phyloP scores from a whole-genome alignment of 1,140 invertebrate genomes.

The Drosophila sturtevanti region DNA sequence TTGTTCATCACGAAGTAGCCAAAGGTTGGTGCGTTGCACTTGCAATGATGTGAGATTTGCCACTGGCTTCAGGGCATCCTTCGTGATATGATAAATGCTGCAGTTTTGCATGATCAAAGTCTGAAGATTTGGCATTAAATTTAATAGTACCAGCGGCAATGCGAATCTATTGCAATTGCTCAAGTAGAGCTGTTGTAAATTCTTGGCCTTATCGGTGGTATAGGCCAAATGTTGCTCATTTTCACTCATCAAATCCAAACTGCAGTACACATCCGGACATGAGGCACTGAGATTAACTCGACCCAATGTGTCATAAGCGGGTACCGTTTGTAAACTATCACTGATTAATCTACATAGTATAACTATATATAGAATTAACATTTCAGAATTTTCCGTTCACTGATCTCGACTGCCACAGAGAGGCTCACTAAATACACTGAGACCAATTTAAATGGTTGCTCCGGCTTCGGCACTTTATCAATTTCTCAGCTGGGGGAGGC shows the following conservation, averaged over 20 bases:
- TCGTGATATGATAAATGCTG: conserved; percentile 26
- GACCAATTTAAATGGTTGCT: conserved; percentile 7
- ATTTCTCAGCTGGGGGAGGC: not conserved
- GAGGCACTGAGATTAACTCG: conserved; percentile 33
- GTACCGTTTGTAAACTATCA: not conserved
- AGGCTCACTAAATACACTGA: conserved; percentile 36
- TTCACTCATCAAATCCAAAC: conserved; percentile 11
- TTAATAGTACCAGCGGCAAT: conserved; percentile 38
- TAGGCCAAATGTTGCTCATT: conserved; percentile 20
- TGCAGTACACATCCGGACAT: conserved; percentile 36
- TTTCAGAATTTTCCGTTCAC: conserved; percentile 1
- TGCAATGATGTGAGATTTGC: conserved; percentile 30
- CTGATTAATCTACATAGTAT: not conserved
- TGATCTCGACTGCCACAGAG: conserved; percentile 31
- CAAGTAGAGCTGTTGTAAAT: conserved; percentile 46
- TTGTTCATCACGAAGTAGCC: conserved; percentile 22
- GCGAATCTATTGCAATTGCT: conserved; percentile 29
- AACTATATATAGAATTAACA: not conserved
- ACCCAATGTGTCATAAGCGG: not conserved
- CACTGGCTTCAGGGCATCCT: conserved; percentile 18
- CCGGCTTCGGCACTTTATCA: not conserved
- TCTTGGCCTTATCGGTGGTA: not conserved
- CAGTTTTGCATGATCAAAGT: conserved; percentile 52
- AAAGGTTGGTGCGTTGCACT: conserved; percentile 44
- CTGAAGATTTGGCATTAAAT: conserved; percentile 41